Conservation (phyloP, 2,888 invertebrate species). For the Melinaea menophilus region DNA sequence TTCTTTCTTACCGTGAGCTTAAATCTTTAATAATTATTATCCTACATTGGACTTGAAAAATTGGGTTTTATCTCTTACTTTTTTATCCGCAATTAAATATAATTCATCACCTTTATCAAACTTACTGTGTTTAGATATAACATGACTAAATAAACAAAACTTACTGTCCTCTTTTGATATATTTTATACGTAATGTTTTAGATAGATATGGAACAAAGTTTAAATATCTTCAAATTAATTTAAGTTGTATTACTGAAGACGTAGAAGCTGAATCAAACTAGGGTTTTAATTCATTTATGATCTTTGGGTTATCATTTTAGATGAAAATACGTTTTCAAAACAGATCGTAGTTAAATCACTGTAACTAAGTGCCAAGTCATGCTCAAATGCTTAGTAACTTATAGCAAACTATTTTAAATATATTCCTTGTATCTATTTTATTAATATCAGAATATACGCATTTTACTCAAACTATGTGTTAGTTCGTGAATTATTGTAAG, state of each 20-base stretch:
- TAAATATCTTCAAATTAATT: not conserved
- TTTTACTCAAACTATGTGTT: conserved; percentile 6
- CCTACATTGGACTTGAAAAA: too few species aligned
- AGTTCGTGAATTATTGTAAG: conserved; percentile 10
- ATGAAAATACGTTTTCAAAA: not conserved
- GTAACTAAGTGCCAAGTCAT: conserved; percentile 10
- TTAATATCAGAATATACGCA: not conserved
- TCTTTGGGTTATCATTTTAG: not conserved
- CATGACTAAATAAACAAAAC: not conserved
- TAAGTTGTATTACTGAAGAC: conserved; percentile 4
- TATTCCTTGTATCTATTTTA: conserved; percentile 6
- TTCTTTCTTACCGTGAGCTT: not conserved
- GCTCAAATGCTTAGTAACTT: conserved; percentile 5
- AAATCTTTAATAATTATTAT: too few species aligned
- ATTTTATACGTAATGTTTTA: conserved; percentile 1
- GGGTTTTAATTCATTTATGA: too few species aligned
- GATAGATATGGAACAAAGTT: not conserved
- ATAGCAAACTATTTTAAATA: not conserved
- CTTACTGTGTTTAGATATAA: not conserved
- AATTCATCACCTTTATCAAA: too few species aligned
- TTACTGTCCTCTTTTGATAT: conserved; percentile 5
- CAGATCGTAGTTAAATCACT: not conserved
- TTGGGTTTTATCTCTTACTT: too few species aligned
- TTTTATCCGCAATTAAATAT: too few species aligned
- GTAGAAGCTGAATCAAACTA: too few species aligned